Conservation (phyloP, 1,140 invertebrate genomes). For the Calephelis nemesis region DNA sequence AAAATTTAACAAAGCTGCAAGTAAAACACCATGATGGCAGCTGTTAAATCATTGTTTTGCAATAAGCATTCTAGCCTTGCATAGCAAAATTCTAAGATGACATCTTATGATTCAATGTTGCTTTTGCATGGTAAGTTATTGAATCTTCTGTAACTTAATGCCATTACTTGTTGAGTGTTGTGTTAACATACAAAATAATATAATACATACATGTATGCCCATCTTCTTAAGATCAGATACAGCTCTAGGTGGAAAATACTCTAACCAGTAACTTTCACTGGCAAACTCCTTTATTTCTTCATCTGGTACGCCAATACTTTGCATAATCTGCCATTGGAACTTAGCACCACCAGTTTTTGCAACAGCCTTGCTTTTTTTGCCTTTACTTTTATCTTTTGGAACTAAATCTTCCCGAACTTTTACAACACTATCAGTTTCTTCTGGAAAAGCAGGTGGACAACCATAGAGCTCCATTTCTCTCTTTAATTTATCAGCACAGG, state of each 20-base stretch:
- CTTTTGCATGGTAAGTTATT: no score
- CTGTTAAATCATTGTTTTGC: no score
- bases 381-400: conserved; percentile 97
- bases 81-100: no score
- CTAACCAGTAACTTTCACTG: conserved; percentile 94
- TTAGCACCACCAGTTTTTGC: conserved; percentile 94
- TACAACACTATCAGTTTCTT: conserved; percentile 70
- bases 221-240: conserved; percentile 92
- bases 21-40: no score
- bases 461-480: conserved; percentile 96
- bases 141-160: no score
- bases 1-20: no score
- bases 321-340: conserved; percentile 99
- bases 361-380: conserved; percentile 98
- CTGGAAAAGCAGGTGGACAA: conserved; percentile 95
- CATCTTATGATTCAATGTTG: no score
- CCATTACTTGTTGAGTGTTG: no score
- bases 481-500: conserved; percentile 98
- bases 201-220: conserved; percentile 89
- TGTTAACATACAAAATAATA: background rate
- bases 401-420: conserved; percentile 81
- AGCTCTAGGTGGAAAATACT: conserved; percentile 96
- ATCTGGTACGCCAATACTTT: conserved; percentile 92
- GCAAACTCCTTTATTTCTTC: conserved; percentile 97
- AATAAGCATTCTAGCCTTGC: no score